Evolutionary conservation across 2,888 invertebrate genomes (phyloP), one percentile per base, ranked within the genome.

Genomic region (Drosophila kanekoi): DNA sequence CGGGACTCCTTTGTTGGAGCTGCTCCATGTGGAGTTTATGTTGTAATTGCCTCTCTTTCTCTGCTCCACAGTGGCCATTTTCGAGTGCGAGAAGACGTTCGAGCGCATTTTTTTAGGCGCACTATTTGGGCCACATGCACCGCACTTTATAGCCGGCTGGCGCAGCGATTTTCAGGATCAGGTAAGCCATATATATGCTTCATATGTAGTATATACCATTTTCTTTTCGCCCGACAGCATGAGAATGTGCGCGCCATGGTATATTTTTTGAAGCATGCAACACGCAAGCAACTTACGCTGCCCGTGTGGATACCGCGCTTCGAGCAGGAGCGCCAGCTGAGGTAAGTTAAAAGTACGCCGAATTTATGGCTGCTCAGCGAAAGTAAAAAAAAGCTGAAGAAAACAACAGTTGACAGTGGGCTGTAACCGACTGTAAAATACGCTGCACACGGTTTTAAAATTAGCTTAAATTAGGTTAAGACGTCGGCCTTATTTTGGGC

Each of bases 101-200:
- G 95, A 95, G 82, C 93, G 95, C 41, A 93, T 95, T 41, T 93
- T 96, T 90, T 91, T 95, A 86, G 97, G 97, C 3, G 96, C 97
- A 10, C 94, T 97, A 69, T 96, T 97, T 81, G 97, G 97, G 0
- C 95, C 95, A 33, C 94, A 95, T 85, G 96, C 96, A 2, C 96
- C 97, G 0, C 96, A 96, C 86, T 96, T 96, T 78, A 93, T 97
- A 72, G 96, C 96, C 0, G 97, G 97, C 4, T 97, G 97, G 97
- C 96, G 96, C 87, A 96, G 97, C 75, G 97, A 97, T 91, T 97
- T 96, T 87, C 94, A 94, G 76, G 95, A 95, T 87, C 92, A 93
- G 90, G 92, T 92, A 62, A 81, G 76, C 41, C 14, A 52, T 28
- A 5, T 45, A 64, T 13, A 3, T 3, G 28, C 28, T 28, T 8